Conservation (phyloP, 2,888 invertebrate species). For the Clunio marinus region DNA sequence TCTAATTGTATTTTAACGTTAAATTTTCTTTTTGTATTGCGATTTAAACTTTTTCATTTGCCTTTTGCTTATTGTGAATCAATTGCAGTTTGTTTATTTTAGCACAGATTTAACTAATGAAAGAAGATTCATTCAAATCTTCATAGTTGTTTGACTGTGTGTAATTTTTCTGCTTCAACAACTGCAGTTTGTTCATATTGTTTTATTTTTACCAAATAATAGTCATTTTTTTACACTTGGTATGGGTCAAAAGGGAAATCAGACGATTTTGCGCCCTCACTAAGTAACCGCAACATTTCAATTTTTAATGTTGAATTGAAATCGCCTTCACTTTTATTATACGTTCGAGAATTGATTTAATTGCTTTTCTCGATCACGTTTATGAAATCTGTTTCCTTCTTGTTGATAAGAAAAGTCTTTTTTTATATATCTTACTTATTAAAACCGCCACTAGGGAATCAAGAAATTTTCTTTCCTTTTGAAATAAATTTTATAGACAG, state of each 20-base stretch:
- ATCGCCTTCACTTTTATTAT: constrained; percentile 1
- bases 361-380: neutral
- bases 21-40: neutral
- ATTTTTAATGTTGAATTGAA: constrained; percentile 10
- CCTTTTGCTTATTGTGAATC: too few species aligned
- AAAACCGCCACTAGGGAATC: too few species aligned
- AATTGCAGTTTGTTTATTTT: too few species aligned
- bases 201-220: constrained; percentile 10
- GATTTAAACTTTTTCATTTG: neutral
- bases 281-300: neutral
- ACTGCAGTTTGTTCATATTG: too few species aligned
- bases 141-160: too few species aligned
- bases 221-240: constrained; percentile 10
- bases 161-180: too few species aligned
- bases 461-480: too few species aligned
- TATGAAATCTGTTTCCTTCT: neutral
- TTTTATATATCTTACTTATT: neutral
- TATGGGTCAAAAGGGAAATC: neutral
- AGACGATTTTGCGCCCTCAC: neutral
- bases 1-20: neutral
- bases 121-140: too few species aligned
- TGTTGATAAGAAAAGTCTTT: neutral
- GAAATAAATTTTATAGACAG: neutral
- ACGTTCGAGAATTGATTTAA: neutral
- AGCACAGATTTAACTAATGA: too few species aligned